These are phyloP conservation scores for Pterobdella sp. DNA, from an alignment of 2,888 invertebrate species.

Conservation along the genomic window DNA sequence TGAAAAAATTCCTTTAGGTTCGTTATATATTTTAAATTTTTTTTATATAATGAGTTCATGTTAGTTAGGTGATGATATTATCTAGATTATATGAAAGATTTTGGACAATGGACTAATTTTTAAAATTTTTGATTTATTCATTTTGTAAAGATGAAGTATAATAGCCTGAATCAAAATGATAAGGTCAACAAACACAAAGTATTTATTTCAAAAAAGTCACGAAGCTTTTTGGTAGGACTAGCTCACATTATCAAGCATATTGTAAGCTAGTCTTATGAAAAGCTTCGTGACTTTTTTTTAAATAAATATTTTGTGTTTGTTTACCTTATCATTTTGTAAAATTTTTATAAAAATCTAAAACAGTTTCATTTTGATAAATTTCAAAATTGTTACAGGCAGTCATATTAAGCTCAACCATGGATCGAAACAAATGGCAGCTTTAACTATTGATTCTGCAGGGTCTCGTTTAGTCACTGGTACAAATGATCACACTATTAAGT, in stretches of 20 bases:
- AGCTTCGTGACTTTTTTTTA: too few relatives aligned
- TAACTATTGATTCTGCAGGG: conserved; percentile 87
- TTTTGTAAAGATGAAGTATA: neutral
- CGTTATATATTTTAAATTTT: neutral
- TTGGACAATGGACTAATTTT: neutral
- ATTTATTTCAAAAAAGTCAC: neutral
- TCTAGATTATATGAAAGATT: neutral
- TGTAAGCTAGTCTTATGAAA: neutral
- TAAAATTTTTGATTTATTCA: neutral
- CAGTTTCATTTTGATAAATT: neutral
- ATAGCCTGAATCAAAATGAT: neutral
- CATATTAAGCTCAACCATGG: conserved; percentile 27
- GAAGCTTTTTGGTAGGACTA: neutral
- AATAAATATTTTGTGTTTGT: too few relatives aligned
- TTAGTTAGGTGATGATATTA: neutral
- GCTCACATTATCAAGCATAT: neutral
- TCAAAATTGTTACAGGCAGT: neutral
- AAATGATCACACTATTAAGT: conserved; percentile 86
- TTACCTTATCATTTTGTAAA: too few relatives aligned
- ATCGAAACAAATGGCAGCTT: conserved; percentile 59
- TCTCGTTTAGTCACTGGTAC: conserved; percentile 83
- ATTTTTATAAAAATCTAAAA: neutral
- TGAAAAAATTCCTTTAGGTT: conserved; percentile 13
- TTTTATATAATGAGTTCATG: neutral
- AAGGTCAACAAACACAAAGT: neutral